Percentiles rank a stretch among this genome's conserved stretches.
These are phyloP conservation scores for Dermatemys mawii DNA, from an alignment of 2,113 vertebrate species.

Conservation along the genomic window DNA sequence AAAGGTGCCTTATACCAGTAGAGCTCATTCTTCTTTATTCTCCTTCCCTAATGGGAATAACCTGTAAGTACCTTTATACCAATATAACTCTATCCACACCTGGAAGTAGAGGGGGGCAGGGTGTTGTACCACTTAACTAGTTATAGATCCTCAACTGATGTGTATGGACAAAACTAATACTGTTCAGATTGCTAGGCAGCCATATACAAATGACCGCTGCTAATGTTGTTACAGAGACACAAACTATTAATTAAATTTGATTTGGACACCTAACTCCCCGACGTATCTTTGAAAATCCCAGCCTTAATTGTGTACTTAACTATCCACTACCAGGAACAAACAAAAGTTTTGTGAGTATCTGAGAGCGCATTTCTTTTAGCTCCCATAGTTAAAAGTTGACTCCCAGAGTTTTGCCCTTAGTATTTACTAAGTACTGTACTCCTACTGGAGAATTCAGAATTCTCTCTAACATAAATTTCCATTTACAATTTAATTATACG, in stretches of 20 bases:
- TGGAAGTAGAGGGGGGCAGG: background rate
- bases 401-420: background rate
- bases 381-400: background rate
- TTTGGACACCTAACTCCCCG: background rate
- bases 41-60: background rate
- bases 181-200: background rate
- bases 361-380: background rate
- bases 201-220: background rate
- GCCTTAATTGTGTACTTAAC: background rate
- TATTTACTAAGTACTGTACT: background rate
- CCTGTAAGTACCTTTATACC: background rate
- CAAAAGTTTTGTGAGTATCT: background rate
- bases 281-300: background rate
- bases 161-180: background rate
- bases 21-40: background rate
- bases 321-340: background rate
- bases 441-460: background rate
- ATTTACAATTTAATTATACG: background rate
- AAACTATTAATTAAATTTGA: background rate
- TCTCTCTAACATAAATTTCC: background rate
- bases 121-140: background rate
- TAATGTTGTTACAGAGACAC: background rate
- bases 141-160: background rate
- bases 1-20: background rate
- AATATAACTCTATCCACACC: background rate